Conservation (phyloP, 2,113 vertebrate genomes). For the Varanus komodoensis region DNA sequence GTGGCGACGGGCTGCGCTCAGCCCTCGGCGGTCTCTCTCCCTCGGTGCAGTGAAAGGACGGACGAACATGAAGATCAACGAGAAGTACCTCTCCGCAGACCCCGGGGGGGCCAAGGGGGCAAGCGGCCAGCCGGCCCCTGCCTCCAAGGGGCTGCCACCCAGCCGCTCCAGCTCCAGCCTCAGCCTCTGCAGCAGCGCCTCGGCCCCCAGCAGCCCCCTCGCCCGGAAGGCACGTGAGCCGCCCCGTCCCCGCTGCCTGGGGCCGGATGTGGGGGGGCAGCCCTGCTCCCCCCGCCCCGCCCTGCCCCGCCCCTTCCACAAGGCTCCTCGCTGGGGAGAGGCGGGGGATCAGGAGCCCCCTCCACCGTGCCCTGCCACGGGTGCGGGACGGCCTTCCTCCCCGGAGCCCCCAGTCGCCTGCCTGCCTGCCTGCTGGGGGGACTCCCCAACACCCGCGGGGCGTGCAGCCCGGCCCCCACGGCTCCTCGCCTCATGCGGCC, state of each 20-base stretch:
- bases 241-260: background rate
- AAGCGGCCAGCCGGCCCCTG: slow-evolving; percentile 45
- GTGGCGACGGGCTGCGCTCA: background rate
- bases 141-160: slow-evolving; percentile 80
- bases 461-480: background rate
- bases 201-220: slow-evolving; percentile 89
- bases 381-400: accelerated
- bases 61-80: slow-evolving; percentile 93
- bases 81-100: slow-evolving; percentile 86
- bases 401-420: background rate
- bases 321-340: accelerated
- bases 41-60: slow-evolving; percentile 84
- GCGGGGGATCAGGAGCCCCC: accelerated
- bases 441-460: no score
- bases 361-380: background rate
- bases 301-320: background rate
- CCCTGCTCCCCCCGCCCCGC: no score
- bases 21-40: no score
- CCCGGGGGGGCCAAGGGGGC: slow-evolving; percentile 52
- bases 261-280: accelerated
- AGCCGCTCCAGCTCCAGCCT: slow-evolving; percentile 89
- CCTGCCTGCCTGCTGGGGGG: background rate
- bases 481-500: background rate
- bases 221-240: slow-evolving; percentile 79
- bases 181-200: slow-evolving; percentile 90